phyloP scores from a whole-genome alignment of 2,113 vertebrate species.

The Uria aalge region DNA sequence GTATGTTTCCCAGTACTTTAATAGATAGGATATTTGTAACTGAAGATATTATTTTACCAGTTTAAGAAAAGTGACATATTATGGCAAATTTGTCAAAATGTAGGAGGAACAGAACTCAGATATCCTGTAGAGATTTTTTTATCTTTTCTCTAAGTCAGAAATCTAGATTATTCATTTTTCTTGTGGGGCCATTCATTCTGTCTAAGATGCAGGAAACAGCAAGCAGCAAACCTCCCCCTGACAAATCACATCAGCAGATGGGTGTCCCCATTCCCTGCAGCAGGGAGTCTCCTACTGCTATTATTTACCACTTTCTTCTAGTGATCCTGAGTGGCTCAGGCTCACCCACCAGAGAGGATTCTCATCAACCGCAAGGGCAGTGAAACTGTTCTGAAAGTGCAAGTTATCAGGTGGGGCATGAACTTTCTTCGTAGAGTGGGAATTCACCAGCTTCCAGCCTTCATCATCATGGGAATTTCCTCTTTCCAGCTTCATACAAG shows the following conservation, averaged over 20 bases:
- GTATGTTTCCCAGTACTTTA: background rate
- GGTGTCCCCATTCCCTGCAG: background rate
- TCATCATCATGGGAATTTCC: background rate
- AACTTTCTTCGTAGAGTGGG: background rate
- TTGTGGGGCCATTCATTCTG: background rate
- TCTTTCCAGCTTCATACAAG: background rate
- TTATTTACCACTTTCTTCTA: background rate
- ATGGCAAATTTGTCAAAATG: background rate
- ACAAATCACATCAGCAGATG: background rate
- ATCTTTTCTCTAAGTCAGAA: background rate
- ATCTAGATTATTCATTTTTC: background rate
- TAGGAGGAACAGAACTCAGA: background rate
- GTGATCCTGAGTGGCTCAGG: background rate
- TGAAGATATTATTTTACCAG: background rate
- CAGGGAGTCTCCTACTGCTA: background rate
- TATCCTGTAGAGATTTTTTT: background rate
- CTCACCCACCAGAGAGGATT: background rate
- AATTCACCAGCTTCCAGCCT: background rate
- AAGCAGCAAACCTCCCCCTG: background rate
- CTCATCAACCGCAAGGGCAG: background rate
- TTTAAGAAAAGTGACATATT: background rate
- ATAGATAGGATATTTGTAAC: background rate
- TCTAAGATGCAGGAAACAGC: background rate
- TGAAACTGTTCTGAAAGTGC: background rate
- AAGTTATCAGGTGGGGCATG: background rate